These are phyloP conservation scores for Strix occidentalis DNA, from an alignment of 2,797 vertebrate genomes.

Conservation along the genomic window DNA sequence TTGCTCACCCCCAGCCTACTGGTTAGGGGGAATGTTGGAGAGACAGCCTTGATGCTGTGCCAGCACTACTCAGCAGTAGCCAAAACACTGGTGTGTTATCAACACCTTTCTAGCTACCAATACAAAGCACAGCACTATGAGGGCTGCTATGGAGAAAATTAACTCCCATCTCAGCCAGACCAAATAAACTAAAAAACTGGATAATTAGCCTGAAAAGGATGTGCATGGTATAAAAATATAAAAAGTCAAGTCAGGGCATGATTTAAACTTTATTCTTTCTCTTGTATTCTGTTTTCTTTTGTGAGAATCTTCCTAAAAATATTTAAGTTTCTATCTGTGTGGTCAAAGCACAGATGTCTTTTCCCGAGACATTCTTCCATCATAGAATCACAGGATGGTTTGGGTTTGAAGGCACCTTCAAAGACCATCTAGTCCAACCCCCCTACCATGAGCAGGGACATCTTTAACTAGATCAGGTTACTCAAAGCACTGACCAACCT, in stretches of 20 bases:
- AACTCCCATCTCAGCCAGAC: too few species aligned
- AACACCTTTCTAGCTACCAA: too few species aligned
- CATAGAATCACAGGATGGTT: not conserved
- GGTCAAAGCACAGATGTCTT: not conserved
- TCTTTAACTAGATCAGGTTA: not conserved
- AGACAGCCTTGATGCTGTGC: too few species aligned
- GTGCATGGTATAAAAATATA: not conserved
- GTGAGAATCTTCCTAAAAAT: not conserved
- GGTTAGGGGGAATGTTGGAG: too few species aligned
- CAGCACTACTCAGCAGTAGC: too few species aligned
- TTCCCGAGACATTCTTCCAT: not conserved
- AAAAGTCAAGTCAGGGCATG: not conserved
- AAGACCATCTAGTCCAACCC: too few species aligned
- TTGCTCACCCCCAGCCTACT: too few species aligned
- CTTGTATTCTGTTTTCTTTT: not conserved
- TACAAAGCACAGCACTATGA: too few species aligned
- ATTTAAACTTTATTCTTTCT: not conserved
- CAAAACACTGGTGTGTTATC: too few species aligned
- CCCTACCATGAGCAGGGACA: not conserved
- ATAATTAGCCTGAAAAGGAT: conserved; percentile 16
- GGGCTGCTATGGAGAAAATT: too few species aligned
- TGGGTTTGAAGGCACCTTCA: not conserved
- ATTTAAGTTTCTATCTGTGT: not conserved
- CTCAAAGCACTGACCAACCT: rapidly evolving
- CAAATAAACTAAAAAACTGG: not conserved